Conservation (phyloP, 2,888 invertebrate species). For the Endomychus coccineus region DNA sequence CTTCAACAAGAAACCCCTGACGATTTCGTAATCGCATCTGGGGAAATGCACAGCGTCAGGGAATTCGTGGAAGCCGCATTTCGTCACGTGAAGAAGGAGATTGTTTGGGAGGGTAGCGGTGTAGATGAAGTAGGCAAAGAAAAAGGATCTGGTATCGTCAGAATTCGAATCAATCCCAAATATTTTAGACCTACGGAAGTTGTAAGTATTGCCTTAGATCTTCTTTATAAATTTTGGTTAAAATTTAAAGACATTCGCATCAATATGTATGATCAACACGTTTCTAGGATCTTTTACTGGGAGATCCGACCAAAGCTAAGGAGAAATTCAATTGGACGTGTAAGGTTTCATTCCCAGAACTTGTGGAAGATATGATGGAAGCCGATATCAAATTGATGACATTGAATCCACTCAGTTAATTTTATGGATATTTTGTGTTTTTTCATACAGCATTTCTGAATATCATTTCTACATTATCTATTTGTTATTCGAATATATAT, state of each 20-base stretch:
- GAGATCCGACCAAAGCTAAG: conserved; percentile 91
- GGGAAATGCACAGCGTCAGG: conserved; percentile 87
- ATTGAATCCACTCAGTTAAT: conserved; percentile 73
- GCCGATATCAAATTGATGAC: conserved; percentile 88
- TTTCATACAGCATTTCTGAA: too few species aligned
- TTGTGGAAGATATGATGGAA: conserved; percentile 92
- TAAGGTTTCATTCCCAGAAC: conserved; percentile 68
- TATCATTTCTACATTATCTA: too few species aligned
- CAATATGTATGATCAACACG: neutral
- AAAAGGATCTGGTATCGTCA: conserved; percentile 60
- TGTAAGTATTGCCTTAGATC: conserved; percentile 48
- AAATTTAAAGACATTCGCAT: neutral
- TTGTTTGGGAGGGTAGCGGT: conserved; percentile 85
- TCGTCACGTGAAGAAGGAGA: conserved; percentile 67
- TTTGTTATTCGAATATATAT: too few species aligned
- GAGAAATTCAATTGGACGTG: conserved; percentile 82
- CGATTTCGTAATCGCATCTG: conserved; percentile 97
- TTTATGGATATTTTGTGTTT: too few species aligned
- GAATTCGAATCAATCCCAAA: conserved; percentile 86
- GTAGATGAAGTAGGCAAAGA: conserved; percentile 71
- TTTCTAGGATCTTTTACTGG: conserved; percentile 73
- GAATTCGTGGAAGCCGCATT: conserved; percentile 95
- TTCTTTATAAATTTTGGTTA: neutral
- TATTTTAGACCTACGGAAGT: conserved; percentile 98
- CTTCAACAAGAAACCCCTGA: conserved; percentile 85